phyloP scores from a whole-genome alignment of 2,888 invertebrate species.

The Galerucella nymphaeae region DNA sequence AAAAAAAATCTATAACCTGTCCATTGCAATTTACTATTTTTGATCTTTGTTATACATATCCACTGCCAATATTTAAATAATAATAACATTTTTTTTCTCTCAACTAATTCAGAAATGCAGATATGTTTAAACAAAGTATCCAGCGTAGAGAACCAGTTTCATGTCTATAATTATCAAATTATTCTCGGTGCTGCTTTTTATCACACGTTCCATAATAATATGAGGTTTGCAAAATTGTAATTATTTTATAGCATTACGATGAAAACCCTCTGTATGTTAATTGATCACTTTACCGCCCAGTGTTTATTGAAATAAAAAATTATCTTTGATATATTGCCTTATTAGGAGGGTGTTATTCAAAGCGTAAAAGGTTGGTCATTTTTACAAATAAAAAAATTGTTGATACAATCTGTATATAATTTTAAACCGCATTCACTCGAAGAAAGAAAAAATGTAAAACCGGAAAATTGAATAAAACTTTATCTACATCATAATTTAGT shows the following conservation, averaged over 20 bases:
- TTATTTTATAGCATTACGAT: neutral
- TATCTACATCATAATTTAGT: too few relatives aligned
- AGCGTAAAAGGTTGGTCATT: neutral
- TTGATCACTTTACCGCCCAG: constrained; percentile 1
- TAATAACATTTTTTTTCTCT: too few relatives aligned
- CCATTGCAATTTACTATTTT: too few relatives aligned
- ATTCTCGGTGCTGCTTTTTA: neutral
- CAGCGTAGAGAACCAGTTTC: neutral
- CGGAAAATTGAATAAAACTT: too few relatives aligned
- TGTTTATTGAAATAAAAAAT: neutral
- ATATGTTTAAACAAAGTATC: too few relatives aligned
- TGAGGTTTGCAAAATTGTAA: neutral
- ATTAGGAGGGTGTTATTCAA: neutral
- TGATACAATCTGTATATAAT: neutral
- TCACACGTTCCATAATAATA: constrained; percentile 4
- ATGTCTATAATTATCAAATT: neutral
- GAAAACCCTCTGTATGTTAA: neutral
- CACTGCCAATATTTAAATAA: too few relatives aligned
- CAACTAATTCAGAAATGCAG: too few relatives aligned
- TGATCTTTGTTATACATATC: too few relatives aligned
- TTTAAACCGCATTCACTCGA: too few relatives aligned
- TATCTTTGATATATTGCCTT: neutral
- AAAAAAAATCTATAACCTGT: too few relatives aligned
- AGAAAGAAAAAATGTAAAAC: too few relatives aligned
- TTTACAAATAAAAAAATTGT: neutral